phyloP scores from a whole-genome alignment of 2,113 vertebrate species.

The Prionailurus bengalensis region DNA sequence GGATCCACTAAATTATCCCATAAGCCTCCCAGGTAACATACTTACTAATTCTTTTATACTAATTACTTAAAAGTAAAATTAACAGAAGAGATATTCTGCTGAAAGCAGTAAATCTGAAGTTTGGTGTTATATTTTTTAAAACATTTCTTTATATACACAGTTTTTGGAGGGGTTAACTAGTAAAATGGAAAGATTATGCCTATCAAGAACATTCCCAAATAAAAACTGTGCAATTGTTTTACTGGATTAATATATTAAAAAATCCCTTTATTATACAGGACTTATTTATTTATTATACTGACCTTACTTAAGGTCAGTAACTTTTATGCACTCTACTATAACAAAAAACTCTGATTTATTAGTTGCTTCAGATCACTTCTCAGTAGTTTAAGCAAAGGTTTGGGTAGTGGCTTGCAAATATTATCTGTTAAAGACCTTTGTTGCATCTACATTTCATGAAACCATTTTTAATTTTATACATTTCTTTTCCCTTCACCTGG shows the following conservation, averaged over 20 bases:
- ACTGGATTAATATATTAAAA: background rate
- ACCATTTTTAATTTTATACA: background rate
- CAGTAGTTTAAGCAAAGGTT: background rate
- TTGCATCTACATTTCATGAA: background rate
- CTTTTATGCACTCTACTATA: background rate
- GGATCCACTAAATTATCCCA: background rate
- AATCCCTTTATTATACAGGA: background rate
- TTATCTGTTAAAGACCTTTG: background rate
- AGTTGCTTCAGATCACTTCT: background rate
- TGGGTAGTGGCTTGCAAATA: background rate
- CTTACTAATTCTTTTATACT: slow-evolving; percentile 16
- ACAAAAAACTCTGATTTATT: background rate
- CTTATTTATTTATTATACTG: too few species aligned
- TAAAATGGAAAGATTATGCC: background rate
- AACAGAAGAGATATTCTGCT: background rate
- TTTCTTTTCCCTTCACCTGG: background rate
- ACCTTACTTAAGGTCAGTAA: background rate
- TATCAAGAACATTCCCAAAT: background rate
- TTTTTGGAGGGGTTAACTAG: background rate
- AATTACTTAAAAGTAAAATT: slow-evolving; percentile 32
- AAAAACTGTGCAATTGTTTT: background rate
- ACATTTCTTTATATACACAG: background rate
- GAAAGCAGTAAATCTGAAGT: background rate
- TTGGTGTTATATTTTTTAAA: background rate
- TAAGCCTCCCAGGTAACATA: background rate